Conservation (phyloP, 2,888 invertebrate genomes). For the Anarsia innoxiella region DNA sequence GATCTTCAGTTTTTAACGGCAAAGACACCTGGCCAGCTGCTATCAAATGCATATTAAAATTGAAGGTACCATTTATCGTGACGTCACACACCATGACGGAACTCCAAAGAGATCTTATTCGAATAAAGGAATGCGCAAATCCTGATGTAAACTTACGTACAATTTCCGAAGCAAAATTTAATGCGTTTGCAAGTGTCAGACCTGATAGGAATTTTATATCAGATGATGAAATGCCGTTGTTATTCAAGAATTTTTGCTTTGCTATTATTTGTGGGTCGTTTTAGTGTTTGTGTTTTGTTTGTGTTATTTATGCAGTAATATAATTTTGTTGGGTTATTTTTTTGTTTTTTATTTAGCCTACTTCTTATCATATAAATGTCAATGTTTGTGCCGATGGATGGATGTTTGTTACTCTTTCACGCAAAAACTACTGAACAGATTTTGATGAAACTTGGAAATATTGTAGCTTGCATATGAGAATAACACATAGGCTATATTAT, state of each 20-base stretch:
- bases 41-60: constrained; percentile 71
- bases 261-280: constrained; percentile 61
- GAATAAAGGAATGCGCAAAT: constrained; percentile 71
- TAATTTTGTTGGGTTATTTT: constrained; percentile 2
- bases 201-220: constrained; percentile 85
- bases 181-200: constrained; percentile 80
- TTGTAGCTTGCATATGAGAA: too few species aligned
- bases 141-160: constrained; percentile 64
- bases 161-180: constrained; percentile 71
- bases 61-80: constrained; percentile 75
- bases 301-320: not conserved
- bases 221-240: constrained; percentile 80
- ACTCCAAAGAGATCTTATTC: constrained; percentile 75
- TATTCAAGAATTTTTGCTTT: constrained; percentile 82
- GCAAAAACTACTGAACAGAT: too few species aligned
- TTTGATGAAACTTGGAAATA: too few species aligned
- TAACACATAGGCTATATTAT: too few species aligned
- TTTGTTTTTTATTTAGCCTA: too few species aligned
- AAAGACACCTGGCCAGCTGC: constrained; percentile 81
- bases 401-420: too few species aligned
- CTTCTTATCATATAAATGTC: too few species aligned
- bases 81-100: constrained; percentile 82
- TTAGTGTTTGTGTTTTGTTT: constrained; percentile 11
- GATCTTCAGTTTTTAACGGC: constrained; percentile 77
- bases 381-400: too few species aligned